Conservation (phyloP, 2,888 invertebrate species). For the Synergus japonicus region DNA sequence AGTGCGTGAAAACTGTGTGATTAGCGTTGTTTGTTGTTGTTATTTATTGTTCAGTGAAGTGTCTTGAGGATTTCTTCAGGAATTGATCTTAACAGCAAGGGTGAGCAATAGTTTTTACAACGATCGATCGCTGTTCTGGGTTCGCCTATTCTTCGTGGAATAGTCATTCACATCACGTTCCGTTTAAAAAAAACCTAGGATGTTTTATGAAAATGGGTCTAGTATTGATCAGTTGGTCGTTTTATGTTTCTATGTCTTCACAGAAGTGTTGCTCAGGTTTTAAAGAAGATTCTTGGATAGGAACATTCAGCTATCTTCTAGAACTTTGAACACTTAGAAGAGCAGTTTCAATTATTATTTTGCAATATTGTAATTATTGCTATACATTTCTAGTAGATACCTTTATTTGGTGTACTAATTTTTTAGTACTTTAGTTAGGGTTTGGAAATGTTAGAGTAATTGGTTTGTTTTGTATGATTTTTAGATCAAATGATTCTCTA, state of each 20-base stretch:
- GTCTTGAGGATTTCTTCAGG: conserved; percentile 26
- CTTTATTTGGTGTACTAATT: neutral
- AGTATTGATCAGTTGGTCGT: neutral
- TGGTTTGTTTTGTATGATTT: too few relatives aligned
- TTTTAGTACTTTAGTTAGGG: neutral
- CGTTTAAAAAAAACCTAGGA: conserved; percentile 19
- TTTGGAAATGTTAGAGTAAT: neutral
- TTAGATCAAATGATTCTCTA: neutral
- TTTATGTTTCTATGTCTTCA: neutral
- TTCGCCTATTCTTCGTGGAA: conserved; percentile 36
- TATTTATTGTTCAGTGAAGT: conserved; percentile 46
- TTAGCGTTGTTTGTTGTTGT: conserved; percentile 40
- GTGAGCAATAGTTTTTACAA: conserved; percentile 38
- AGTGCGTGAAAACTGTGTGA: conserved; percentile 42
- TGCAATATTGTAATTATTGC: neutral
- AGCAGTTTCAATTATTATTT: neutral
- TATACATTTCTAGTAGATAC: too few relatives aligned
- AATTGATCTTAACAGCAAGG: conserved; percentile 3
- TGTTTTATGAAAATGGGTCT: neutral
- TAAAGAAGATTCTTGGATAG: neutral
- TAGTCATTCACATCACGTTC: conserved; percentile 12
- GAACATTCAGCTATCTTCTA: neutral
- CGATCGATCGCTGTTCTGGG: conserved; percentile 34
- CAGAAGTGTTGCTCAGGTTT: neutral
- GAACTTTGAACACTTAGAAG: neutral